These are phyloP conservation scores for Corapipo altera DNA, from an alignment of 2,113 vertebrate species.

Conservation along the genomic window DNA sequence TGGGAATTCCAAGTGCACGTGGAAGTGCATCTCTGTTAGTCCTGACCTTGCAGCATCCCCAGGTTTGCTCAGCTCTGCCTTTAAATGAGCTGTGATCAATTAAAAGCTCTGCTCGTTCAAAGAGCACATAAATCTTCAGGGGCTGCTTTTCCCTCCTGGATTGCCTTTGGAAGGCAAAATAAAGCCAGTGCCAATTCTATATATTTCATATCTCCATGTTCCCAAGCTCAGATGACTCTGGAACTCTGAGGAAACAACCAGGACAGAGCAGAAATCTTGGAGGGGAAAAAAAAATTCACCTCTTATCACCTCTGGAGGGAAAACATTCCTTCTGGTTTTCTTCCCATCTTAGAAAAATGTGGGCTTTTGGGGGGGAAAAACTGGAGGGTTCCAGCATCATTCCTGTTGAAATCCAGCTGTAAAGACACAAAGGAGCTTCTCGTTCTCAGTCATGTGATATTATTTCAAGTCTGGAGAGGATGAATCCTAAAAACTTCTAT, in stretches of 20 bases:
- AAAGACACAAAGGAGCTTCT: not conserved
- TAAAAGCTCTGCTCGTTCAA: not conserved
- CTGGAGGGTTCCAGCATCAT: not conserved
- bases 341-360: not conserved
- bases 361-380: not conserved
- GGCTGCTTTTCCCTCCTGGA: not conserved
- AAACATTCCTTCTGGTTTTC: not conserved
- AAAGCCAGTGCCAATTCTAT: constrained; percentile 14
- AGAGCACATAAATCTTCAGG: not conserved
- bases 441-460: not conserved
- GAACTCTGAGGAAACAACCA: not conserved
- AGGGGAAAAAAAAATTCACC: not conserved
- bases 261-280: not conserved
- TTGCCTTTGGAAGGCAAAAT: not conserved
- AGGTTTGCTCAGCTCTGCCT: not conserved
- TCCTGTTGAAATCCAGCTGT: not conserved
- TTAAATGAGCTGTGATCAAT: not conserved
- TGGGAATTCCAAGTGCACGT: not conserved
- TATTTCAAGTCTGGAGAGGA: not conserved
- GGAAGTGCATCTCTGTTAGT: not conserved
- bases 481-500: not conserved
- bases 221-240: not conserved
- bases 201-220: constrained; percentile 5
- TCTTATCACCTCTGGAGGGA: not conserved
- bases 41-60: not conserved